Conservation (phyloP, 2,113 vertebrate species). For the Coturnix japonica region DNA sequence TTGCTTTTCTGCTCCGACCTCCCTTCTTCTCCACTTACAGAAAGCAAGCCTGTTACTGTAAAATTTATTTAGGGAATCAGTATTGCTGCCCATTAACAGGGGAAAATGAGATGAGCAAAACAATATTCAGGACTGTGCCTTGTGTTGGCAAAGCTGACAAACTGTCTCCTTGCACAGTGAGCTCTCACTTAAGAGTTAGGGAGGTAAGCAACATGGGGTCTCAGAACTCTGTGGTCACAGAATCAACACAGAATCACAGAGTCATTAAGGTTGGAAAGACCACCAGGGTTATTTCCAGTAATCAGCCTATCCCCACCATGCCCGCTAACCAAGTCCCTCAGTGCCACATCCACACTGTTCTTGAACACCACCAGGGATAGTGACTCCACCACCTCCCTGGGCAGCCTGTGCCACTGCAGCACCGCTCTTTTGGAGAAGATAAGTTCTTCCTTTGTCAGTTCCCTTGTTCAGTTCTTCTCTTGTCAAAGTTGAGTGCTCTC, state of each 20-base stretch:
- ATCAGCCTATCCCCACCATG: no score
- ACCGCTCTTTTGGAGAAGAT: no score
- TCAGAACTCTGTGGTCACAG: not conserved
- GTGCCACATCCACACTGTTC: no score
- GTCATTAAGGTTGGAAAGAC: no score
- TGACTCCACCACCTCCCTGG: no score
- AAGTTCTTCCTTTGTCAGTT: no score
- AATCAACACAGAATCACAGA: no score
- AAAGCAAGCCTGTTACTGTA: not conserved
- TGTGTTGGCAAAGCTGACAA: not conserved
- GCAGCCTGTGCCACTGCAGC: no score
- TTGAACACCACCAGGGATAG: no score
- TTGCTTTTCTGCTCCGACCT: not conserved
- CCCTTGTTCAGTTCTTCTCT: not conserved
- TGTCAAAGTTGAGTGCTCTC: not conserved
- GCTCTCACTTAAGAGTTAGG: not conserved
- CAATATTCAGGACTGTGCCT: not conserved
- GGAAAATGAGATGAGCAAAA: not conserved
- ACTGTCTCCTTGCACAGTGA: not conserved
- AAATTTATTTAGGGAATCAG: not conserved
- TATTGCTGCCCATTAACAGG: not conserved
- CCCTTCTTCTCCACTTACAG: not conserved
- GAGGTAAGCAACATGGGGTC: not conserved
- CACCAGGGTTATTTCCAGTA: no score
- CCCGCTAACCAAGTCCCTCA: no score